Base-by-base conservation (phyloP, 37 sponge, comb jelly and placozoan genomes). In the Spongilla lacustris region DNA sequence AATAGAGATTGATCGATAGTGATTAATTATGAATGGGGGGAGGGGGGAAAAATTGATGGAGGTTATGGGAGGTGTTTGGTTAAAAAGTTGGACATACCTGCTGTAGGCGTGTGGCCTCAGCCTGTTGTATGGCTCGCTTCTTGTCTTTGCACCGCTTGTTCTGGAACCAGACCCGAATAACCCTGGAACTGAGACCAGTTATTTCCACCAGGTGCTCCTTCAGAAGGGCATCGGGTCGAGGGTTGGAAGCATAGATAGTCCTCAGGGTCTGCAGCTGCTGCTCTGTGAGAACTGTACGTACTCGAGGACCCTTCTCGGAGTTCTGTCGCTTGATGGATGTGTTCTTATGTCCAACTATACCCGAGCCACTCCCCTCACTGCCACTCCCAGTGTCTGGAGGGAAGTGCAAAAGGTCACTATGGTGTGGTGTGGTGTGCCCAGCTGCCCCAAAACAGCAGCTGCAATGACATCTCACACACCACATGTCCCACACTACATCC, bases 71-170 rank as follows among this genome's bases (percentile, higher is more conserved):
- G 71, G 28, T n/a, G n/a, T n/a, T n/a, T n/a, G n/a, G n/a, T n/a
- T n/a, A n/a, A n/a, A n/a, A n/a, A n/a, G n/a, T n/a, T n/a, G n/a
- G n/a, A n/a, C 33, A 10, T 22, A 33, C 77, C 76, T 87, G 88
- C 32, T 81, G 75, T 30, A 83, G 1, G 17, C 85, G 70, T 27
- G 74, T 75, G 0, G 72, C 69, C 3, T 82, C 89, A 29, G 73
- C 75, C 11, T 89, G 90, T 38, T 87, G 91, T 6, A 94, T 82
- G 24, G 83, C 81, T 76, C 94, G 95, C 91, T 98, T 98, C 93
- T 98, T 98, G 88, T 98, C 98, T 83, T 98, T 98, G 83, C 98
- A 98, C 19, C 98, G 87, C 77, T 94, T 96, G 92, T 98, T 98
- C 84, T 98, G 98, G 83, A 98, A 98, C 98, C 98, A 98, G 12